These are phyloP conservation scores for Bovichtus diacanthus DNA, from an alignment of 2,797 vertebrate species.

Conservation along the genomic window DNA sequence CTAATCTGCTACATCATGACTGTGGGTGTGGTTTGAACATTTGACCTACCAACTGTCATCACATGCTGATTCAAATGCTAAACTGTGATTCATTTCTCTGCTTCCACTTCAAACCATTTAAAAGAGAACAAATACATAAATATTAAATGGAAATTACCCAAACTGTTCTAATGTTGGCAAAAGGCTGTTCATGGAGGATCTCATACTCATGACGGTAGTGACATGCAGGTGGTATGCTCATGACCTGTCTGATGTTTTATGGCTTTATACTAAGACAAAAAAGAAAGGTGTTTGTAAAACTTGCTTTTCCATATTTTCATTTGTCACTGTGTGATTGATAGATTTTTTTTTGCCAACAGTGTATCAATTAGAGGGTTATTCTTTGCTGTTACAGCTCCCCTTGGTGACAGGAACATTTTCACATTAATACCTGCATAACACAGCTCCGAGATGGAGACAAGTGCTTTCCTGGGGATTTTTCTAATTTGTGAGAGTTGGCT, in stretches of 20 bases:
- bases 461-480: constrained; percentile 45
- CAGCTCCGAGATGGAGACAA: constrained; percentile 32
- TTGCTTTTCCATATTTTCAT: background rate
- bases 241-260: background rate
- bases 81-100: too few species aligned
- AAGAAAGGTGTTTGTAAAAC: background rate
- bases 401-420: constrained; percentile 21
- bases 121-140: background rate
- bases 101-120: background rate
- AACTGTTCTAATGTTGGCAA: too few species aligned
- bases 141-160: background rate
- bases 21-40: background rate
- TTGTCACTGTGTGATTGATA: constrained; percentile 12
- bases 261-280: background rate
- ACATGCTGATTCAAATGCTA: too few species aligned
- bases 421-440: constrained; percentile 33
- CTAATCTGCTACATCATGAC: too few species aligned
- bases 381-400: background rate
- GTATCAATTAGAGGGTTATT: background rate
- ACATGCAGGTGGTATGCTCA: background rate
- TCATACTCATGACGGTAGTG: background rate
- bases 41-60: too few species aligned
- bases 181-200: background rate
- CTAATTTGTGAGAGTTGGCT: constrained; percentile 55
- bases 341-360: background rate